Percentiles rank a stretch among this genome's conserved stretches.
Evolutionary conservation across 2,888 invertebrate genomes (phyloP).

Genomic region (Seladonia tumulorum): DNA sequence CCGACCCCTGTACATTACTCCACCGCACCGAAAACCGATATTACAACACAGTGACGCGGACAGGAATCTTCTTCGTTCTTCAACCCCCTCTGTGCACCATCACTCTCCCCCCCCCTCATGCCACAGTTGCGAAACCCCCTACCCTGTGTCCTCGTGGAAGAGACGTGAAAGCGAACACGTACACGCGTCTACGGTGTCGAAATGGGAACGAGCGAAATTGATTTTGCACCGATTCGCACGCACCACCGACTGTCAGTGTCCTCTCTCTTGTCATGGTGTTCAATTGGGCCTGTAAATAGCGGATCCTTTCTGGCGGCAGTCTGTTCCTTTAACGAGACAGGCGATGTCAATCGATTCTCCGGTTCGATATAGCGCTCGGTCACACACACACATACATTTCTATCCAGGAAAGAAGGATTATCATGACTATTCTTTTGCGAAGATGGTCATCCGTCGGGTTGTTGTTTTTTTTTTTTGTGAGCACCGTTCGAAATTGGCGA

Average conservation of each 20-base stretch:
- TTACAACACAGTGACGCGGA: not conserved
- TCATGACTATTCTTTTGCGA: not conserved
- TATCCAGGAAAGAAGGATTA: not conserved
- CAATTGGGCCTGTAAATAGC: slow-evolving; percentile 72
- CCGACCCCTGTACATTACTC: slow-evolving; percentile 21
- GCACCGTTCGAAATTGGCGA: not conserved
- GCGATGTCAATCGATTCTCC: not conserved
- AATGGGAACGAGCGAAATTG: slow-evolving; percentile 80
- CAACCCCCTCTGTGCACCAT: not conserved
- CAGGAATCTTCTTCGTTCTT: not conserved
- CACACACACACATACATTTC: not conserved
- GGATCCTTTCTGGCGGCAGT: slow-evolving; percentile 61
- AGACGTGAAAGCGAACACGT: slow-evolving; percentile 80
- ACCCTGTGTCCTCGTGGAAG: slow-evolving; percentile 67
- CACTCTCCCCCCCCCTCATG: not conserved
- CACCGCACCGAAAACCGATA: not conserved
- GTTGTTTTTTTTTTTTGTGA: not conserved
- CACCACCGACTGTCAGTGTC: slow-evolving; percentile 79
- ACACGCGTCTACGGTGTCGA: slow-evolving; percentile 62
- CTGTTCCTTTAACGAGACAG: slow-evolving; percentile 50
- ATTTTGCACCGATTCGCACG: slow-evolving; percentile 88
- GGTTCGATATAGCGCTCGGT: not conserved
- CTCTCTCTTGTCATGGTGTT: slow-evolving; percentile 71
- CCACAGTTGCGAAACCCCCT: not conserved
- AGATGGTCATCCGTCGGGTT: not conserved